phyloP scores from a whole-genome alignment of 2,113 vertebrate species.

The Hippocampus zosterae region DNA sequence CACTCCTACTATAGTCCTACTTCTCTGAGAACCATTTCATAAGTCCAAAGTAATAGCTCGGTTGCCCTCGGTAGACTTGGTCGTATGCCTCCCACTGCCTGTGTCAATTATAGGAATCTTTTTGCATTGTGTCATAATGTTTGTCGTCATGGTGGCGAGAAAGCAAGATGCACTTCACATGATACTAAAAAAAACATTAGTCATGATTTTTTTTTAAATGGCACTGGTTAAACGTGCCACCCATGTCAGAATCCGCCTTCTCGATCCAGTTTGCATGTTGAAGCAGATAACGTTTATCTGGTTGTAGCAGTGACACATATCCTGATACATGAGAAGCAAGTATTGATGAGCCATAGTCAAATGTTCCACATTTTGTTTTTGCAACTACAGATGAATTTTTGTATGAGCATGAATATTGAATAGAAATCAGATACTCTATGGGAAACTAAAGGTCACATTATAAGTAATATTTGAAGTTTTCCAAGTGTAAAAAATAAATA shows the following conservation, averaged over 20 bases:
- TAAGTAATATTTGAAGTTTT: no score
- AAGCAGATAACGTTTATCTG: slow-evolving; percentile 41
- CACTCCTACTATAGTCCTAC: background rate
- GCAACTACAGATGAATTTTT: background rate
- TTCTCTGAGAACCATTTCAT: background rate
- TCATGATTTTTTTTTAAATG: background rate
- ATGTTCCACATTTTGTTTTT: slow-evolving; percentile 1
- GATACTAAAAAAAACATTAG: background rate
- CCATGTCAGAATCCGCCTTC: background rate
- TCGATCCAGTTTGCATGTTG: slow-evolving; percentile 13
- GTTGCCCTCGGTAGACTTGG: slow-evolving; percentile 10
- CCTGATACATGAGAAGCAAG: slow-evolving; percentile 3
- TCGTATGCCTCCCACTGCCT: slow-evolving; percentile 16
- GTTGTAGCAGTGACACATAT: slow-evolving; percentile 12
- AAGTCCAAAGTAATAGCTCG: background rate
- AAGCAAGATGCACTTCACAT: background rate
- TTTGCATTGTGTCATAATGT: slow-evolving; percentile 22
- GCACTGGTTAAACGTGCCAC: background rate
- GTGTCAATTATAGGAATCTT: slow-evolving; percentile 4
- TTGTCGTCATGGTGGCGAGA: slow-evolving; percentile 12
- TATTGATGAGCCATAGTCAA: background rate
- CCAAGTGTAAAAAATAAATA: no score
- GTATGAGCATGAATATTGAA: background rate
- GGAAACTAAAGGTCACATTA: no score
- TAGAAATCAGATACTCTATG: background rate